phyloP scores from a whole-genome alignment of 1,140 invertebrate species.

The Leptestheria dahalacensis region DNA sequence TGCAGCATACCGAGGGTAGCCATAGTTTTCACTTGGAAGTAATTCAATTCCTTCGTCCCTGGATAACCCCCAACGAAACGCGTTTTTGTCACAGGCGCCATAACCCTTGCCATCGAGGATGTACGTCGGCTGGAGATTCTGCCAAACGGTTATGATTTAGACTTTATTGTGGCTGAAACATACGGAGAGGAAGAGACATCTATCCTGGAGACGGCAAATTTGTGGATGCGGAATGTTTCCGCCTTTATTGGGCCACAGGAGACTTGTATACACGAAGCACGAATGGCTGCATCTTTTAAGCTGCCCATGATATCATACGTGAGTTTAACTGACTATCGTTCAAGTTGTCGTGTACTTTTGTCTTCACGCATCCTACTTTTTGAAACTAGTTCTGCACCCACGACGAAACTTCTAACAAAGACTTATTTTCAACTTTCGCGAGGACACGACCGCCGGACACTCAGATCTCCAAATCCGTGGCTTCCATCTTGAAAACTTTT shows the following conservation, averaged over 20 bases:
- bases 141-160: conserved; percentile 44
- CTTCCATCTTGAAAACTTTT: conserved; percentile 56
- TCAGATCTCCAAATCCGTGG: conserved; percentile 78
- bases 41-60: no score
- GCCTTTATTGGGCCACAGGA: conserved; percentile 90
- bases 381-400: conserved; percentile 61
- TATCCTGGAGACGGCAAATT: conserved; percentile 62
- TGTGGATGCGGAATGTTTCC: conserved; percentile 73
- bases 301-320: conserved; percentile 54
- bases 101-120: conserved; percentile 50
- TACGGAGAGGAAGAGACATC: conserved; percentile 76
- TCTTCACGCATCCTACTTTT: background rate
- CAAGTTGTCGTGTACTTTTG: background rate
- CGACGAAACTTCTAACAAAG: conserved; percentile 69
- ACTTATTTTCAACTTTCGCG: conserved; percentile 77
- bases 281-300: conserved; percentile 89
- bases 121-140: conserved; percentile 24
- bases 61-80: background rate
- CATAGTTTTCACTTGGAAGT: no score
- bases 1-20: no score
- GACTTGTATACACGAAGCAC: conserved; percentile 83
- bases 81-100: conserved; percentile 38
- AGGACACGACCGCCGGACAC: conserved; percentile 81
- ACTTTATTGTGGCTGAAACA: conserved; percentile 77
- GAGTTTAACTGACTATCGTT: conserved; percentile 26